Conservation (phyloP, 1,140 invertebrate species). For the Formica selysi region DNA sequence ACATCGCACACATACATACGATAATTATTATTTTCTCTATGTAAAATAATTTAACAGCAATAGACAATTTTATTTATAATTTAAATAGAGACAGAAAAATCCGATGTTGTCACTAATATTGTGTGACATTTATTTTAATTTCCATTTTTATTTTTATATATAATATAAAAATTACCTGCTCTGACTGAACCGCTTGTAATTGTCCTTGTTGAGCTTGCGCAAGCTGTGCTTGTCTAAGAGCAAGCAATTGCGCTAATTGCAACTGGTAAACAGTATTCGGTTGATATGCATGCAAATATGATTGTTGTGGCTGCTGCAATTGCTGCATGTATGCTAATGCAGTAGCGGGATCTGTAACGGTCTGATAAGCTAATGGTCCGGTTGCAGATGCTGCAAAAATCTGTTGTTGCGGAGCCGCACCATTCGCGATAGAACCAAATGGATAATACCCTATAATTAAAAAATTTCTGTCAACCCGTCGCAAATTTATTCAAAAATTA, state of each 20-base stretch:
- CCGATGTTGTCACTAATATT: no score
- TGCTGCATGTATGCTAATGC: slow-evolving; percentile 75
- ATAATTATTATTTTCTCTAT: not conserved
- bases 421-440: slow-evolving; percentile 61
- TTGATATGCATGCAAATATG: slow-evolving; percentile 55
- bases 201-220: slow-evolving; percentile 59
- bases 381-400: slow-evolving; percentile 5
- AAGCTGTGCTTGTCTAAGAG: slow-evolving; percentile 73
- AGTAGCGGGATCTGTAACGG: slow-evolving; percentile 60
- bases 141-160: not conserved
- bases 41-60: not conserved
- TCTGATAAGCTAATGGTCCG: slow-evolving; percentile 56
- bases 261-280: slow-evolving; percentile 66
- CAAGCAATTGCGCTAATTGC: slow-evolving; percentile 73
- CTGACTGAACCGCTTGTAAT: slow-evolving; percentile 41
- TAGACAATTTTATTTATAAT: no score
- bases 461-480: not conserved
- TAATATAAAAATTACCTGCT: slow-evolving; percentile 53
- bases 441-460: slow-evolving; percentile 70
- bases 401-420: slow-evolving; percentile 19
- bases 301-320: slow-evolving; percentile 72
- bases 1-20: not conserved
- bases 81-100: no score
- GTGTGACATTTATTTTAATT: not conserved
- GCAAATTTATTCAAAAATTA: not conserved